phyloP scores from a whole-genome alignment of 1,140 invertebrate genomes.

The Chlorops oryzae region DNA sequence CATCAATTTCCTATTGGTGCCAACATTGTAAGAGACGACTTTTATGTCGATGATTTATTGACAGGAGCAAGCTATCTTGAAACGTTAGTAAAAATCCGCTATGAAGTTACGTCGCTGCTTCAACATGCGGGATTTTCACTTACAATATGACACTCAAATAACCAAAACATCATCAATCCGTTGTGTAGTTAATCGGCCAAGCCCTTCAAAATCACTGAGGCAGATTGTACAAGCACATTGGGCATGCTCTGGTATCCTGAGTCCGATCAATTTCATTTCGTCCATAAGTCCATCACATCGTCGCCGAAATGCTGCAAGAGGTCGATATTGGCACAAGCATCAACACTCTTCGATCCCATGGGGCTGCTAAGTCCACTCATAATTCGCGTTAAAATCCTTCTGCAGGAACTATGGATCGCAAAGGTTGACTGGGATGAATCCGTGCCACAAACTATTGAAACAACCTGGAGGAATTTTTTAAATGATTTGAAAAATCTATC shows the following conservation, averaged over 20 bases:
- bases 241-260: background rate
- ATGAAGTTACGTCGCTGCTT: slow-evolving; percentile 12
- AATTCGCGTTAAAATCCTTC: slow-evolving; percentile 24
- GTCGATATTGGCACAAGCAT: slow-evolving; percentile 19
- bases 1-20: background rate
- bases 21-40: background rate
- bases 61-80: background rate
- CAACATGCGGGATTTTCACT: slow-evolving; percentile 3
- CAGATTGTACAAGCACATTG: slow-evolving; percentile 1
- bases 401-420: slow-evolving; percentile 46
- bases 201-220: background rate
- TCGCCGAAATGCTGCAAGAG: background rate
- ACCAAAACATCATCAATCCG: background rate
- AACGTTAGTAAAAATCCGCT: background rate
- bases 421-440: slow-evolving; percentile 9
- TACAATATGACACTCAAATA: slow-evolving; percentile 7
- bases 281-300: background rate
- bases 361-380: background rate
- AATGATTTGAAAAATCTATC: slow-evolving; percentile 5
- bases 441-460: background rate
- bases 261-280: slow-evolving; percentile 1
- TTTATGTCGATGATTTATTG: slow-evolving; percentile 14
- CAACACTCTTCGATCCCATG: slow-evolving; percentile 4
- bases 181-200: background rate
- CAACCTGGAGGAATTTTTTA: slow-evolving; percentile 7